These are phyloP conservation scores for Ranitomeya variabilis DNA, from an alignment of 2,113 vertebrate species.

Conservation along the genomic window DNA sequence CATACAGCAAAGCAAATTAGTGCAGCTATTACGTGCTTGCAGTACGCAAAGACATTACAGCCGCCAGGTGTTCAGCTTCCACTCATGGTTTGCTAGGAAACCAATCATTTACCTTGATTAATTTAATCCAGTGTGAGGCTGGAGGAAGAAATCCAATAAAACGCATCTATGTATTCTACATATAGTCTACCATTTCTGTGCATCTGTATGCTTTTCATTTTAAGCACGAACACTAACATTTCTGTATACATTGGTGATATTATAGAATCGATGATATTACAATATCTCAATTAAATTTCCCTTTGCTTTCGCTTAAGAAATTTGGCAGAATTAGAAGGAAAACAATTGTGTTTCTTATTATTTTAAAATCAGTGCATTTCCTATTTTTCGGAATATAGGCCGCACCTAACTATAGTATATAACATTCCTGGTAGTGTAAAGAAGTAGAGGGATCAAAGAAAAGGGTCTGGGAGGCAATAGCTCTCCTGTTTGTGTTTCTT, in stretches of 20 bases:
- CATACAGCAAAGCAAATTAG: neutral
- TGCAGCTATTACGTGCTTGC: neutral
- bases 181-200: neutral
- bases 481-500: too few relatives aligned
- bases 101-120: neutral
- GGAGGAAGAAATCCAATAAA: neutral
- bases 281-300: too few relatives aligned
- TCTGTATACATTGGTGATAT: neutral
- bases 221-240: neutral
- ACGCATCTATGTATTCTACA: neutral
- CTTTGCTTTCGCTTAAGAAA: too few relatives aligned
- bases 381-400: too few relatives aligned
- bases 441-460: too few relatives aligned
- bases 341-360: too few relatives aligned
- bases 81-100: neutral
- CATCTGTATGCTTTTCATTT: neutral
- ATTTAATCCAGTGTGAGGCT: neutral
- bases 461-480: too few relatives aligned
- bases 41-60: neutral
- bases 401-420: too few relatives aligned
- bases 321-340: too few relatives aligned
- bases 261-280: neutral
- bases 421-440: too few relatives aligned
- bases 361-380: too few relatives aligned
- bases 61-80: conserved; percentile 4